Base-by-base conservation (phyloP, 2,797 vertebrate species). In the Danio kyathit region DNA sequence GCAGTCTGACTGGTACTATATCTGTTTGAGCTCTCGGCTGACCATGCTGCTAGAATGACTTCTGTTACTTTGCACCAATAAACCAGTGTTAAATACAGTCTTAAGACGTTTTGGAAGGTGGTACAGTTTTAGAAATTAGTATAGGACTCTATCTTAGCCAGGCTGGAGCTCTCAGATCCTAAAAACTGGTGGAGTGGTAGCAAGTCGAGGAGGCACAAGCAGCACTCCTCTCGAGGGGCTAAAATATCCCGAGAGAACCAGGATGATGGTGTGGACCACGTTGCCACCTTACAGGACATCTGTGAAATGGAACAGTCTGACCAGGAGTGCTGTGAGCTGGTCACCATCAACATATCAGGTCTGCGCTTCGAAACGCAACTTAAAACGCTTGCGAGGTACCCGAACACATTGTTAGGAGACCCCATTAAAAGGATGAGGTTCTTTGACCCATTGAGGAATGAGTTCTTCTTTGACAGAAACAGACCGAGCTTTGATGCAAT, bases 401-500 rank as follows among this genome's bases (percentile, higher is more conserved):
- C 97, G 0, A 83, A 92, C 89, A 98, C 97, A 19, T 93, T 98
- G 43, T 86, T 99, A 52, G 97, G 97, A 0, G 96, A 98, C 88
- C 96, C 97, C 0, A 89, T 93, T 59, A 97, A 96, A 89, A 92
- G 97, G 76, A 96, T 96, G 86, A 95, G 96, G 19, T 99, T 96
- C 88, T 98, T 96, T 51, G 97, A 99, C 88, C 96, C 96, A 0
- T 89, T 96, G 78, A 92, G 96, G 60, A 97, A 97, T 12, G 96
- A 98, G 76, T 98, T 97, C 88, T 98, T 98, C 90, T 98, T 99
- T 66, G 97, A 99, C 89, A 93, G 97, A 70, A 97, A 97, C 91
- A 93, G 97, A 69, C 95, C 96, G 51, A 96, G 96, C 91, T 99
- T 98, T 61, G 97, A 99, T n/a, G 96, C 95, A 52, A 95, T 99